Conservation (phyloP, 2,797 vertebrate genomes). For the Buphagus erythrorhynchus region DNA sequence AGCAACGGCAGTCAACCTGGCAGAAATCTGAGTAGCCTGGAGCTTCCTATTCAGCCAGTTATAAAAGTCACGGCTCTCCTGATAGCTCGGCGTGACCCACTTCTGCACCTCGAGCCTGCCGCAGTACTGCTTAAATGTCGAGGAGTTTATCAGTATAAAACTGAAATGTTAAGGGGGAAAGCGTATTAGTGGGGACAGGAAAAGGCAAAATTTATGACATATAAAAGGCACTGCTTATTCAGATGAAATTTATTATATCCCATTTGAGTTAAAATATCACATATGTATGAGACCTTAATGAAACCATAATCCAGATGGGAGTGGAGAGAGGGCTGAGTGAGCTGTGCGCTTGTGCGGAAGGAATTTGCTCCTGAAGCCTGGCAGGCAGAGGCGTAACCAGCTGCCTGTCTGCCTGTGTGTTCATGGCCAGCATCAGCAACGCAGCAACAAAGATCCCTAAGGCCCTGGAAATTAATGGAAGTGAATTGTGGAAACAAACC, state of each 20-base stretch:
- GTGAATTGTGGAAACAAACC: not conserved
- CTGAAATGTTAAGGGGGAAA: not conserved
- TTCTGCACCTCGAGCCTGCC: not conserved
- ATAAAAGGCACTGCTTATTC: constrained; percentile 34
- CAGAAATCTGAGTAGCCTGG: not conserved
- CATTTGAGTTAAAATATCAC: constrained; percentile 39
- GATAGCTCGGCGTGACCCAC: not conserved
- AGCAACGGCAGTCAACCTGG: not conserved
- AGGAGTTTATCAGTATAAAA: constrained; percentile 36
- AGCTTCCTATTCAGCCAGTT: not conserved
- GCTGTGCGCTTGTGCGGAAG: not conserved
- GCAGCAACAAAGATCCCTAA: not conserved
- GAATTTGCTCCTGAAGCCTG: not conserved
- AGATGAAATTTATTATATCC: constrained; percentile 31
- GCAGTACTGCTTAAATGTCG: not conserved
- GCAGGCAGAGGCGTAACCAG: not conserved
- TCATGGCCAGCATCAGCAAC: not conserved
- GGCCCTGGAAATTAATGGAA: not conserved
- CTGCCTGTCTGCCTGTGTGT: not conserved
- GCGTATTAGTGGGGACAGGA: not conserved
- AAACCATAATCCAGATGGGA: not conserved
- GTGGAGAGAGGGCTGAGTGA: accelerated
- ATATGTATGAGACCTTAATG: not conserved
- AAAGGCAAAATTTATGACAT: constrained; percentile 20
- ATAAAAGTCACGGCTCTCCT: not conserved